phyloP scores from a whole-genome alignment of 2,113 vertebrate genomes.

The Urocitellus parryii region DNA sequence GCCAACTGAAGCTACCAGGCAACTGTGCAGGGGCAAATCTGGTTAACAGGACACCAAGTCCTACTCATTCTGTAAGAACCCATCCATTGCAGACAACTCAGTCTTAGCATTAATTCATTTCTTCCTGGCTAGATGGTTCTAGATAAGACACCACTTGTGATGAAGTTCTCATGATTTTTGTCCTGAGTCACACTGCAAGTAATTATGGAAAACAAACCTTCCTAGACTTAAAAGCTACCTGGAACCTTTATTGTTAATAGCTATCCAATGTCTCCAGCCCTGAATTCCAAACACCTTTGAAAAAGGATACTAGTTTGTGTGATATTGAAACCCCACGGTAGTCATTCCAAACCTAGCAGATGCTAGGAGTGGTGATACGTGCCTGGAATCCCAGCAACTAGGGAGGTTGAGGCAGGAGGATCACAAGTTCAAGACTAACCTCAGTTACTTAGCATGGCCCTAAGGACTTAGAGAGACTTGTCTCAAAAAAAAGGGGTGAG shows the following conservation, averaged over 20 bases:
- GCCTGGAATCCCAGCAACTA: no score
- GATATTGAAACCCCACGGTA: neutral
- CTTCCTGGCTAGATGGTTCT: conserved; percentile 92
- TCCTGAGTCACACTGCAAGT: conserved; percentile 92
- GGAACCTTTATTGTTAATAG: conserved; percentile 7
- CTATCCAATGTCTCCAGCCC: neutral
- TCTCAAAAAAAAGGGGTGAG: no score
- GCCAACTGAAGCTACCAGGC: conserved; percentile 91
- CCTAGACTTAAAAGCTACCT: conserved; percentile 95
- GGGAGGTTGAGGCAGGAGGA: no score
- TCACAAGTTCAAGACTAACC: no score
- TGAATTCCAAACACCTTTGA: conserved; percentile 4
- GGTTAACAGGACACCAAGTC: conserved; percentile 92
- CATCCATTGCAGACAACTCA: conserved; percentile 92
- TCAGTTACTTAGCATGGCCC: no score
- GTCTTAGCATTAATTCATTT: conserved; percentile 93
- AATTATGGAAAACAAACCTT: conserved; percentile 94
- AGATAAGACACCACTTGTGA: conserved; percentile 92
- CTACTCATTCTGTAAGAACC: conserved; percentile 92
- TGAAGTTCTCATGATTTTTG: conserved; percentile 93
- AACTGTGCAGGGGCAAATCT: conserved; percentile 92
- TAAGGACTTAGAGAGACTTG: no score
- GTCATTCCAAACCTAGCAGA: neutral
- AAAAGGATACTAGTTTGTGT: neutral
- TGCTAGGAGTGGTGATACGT: no score